Evolutionary conservation across 2,113 vertebrate genomes (phyloP), one percentile per base, ranked within the genome.

Genomic region (Antennarius striatus): DNA sequence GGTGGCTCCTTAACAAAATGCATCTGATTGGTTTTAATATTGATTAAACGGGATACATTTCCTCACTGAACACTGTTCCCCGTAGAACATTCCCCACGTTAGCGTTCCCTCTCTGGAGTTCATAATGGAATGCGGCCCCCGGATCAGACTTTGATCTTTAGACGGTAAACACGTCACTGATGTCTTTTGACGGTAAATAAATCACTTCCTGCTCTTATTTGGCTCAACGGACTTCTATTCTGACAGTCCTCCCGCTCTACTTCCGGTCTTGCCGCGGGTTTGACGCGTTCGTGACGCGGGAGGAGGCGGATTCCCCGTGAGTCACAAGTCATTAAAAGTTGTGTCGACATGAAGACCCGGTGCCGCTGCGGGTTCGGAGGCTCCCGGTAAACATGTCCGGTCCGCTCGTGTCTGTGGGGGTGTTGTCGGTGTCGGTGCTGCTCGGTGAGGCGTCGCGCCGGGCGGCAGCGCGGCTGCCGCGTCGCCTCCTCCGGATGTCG

Each of bases 321-420:
- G 32, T 8, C 15, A 7, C 16, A 51, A 15, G 16, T 51, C 16
- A 8, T 17, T 15, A 50, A 7, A 73, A 71, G 56, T 63, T 65
- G 0, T 0, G 13, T 7, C 16, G 9, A 17, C 36, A 3, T 7
- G 40, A 3, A 1, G 1, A 3, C 6, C 28, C 60, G 1, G 10
- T 0, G 32, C 28, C 30, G 9, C n/a, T 30, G 22, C 16, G 0
- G 3, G 13, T 7, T 8, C 42, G 3, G 22, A 8, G 28, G 3
- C 8, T 0, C 0, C 42, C 29, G 32, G 15, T 8, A 16, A 3
- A 8, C 5, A 92, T 91, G 90, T 16, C 71, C 0, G 80, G 87
- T 40, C 17, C 85, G 60, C 40, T 16, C 22, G 76, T 81, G 0
- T 91, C 88, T 1, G 0, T 90, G 17, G 61, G 42, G 7, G 42